Evolutionary conservation across 2,888 invertebrate genomes (phyloP).

Genomic region (Callimorpha dominula): DNA sequence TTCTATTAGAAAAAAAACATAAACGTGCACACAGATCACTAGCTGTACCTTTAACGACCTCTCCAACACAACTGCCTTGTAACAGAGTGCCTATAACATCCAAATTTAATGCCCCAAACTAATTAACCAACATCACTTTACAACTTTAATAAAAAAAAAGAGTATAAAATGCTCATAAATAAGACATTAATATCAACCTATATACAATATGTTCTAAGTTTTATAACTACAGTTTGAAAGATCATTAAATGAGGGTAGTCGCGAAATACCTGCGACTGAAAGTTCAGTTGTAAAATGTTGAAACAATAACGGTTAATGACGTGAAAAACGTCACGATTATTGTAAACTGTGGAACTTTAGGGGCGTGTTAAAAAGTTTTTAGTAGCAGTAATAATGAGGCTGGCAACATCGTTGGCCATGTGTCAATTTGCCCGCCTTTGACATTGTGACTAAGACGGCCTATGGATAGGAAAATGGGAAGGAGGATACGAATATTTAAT

Average conservation of each 20-base stretch:
- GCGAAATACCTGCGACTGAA: slow-evolving; percentile 32
- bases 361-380: slow-evolving; percentile 40
- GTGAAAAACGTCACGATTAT: slow-evolving; percentile 41
- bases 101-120: slow-evolving; percentile 73
- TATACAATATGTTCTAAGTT: slow-evolving; percentile 30
- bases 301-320: slow-evolving; percentile 44
- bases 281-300: slow-evolving; percentile 34
- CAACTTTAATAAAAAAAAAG: slow-evolving; percentile 67
- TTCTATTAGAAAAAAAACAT: slow-evolving; percentile 7
- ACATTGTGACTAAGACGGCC: background rate
- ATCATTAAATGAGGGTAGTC: slow-evolving; percentile 40
- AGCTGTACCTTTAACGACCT: slow-evolving; percentile 21
- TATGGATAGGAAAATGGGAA: background rate
- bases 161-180: slow-evolving; percentile 69
- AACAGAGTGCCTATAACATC: slow-evolving; percentile 60
- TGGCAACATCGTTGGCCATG: slow-evolving; percentile 14
- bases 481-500: no score
- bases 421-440: slow-evolving; percentile 1
- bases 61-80: slow-evolving; percentile 17
- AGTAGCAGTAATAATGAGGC: slow-evolving; percentile 16
- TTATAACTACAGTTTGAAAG: slow-evolving; percentile 34
- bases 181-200: slow-evolving; percentile 56
- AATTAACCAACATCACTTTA: slow-evolving; percentile 81
- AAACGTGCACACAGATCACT: slow-evolving; percentile 17
- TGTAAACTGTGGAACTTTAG: slow-evolving; percentile 39